phyloP scores from a whole-genome alignment of 2,888 invertebrate genomes.

The Agonum fuliginosum region DNA sequence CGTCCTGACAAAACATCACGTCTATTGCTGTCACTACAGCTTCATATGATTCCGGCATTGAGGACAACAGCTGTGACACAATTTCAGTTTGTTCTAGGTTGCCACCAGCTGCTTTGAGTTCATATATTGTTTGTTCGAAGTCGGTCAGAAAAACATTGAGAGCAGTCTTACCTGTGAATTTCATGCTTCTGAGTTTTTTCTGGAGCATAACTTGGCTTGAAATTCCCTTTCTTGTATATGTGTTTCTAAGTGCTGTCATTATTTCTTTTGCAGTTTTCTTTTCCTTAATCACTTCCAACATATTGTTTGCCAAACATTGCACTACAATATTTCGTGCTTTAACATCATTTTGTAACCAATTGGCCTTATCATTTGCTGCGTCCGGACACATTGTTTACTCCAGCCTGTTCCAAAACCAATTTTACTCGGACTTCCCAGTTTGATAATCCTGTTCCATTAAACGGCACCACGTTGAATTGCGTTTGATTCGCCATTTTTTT shows the following conservation, averaged over 20 bases:
- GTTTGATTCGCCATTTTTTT: too few species aligned
- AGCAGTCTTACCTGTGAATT: conserved; percentile 46
- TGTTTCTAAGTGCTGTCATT: conserved; percentile 49
- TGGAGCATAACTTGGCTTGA: conserved; percentile 56
- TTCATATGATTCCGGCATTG: conserved; percentile 60
- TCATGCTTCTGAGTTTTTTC: conserved; percentile 57
- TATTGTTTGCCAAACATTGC: conserved; percentile 61
- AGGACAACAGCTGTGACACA: conserved; percentile 58
- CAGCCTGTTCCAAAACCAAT: conserved; percentile 61
- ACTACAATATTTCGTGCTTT: conserved; percentile 61
- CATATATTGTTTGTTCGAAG: conserved; percentile 58
- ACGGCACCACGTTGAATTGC: too few species aligned
- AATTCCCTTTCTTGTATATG: conserved; percentile 56
- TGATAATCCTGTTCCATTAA: conserved; percentile 62
- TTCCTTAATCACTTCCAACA: conserved; percentile 62
- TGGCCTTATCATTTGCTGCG: conserved; percentile 25
- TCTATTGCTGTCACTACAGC: conserved; percentile 59
- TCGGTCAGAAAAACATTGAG: conserved; percentile 58
- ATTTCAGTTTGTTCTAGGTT: conserved; percentile 53
- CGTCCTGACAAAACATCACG: conserved; percentile 48
- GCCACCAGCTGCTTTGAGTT: conserved; percentile 54
- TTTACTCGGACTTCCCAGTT: conserved; percentile 62
- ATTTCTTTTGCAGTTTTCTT: conserved; percentile 63
- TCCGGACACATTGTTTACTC: conserved; percentile 47
- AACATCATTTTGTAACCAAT: conserved; percentile 2